Evolutionary conservation across 30 jellyfish, hydroid and myxozoan genomes (phyloP).

Genomic region (Chrysaora quinquecirrha): DNA sequence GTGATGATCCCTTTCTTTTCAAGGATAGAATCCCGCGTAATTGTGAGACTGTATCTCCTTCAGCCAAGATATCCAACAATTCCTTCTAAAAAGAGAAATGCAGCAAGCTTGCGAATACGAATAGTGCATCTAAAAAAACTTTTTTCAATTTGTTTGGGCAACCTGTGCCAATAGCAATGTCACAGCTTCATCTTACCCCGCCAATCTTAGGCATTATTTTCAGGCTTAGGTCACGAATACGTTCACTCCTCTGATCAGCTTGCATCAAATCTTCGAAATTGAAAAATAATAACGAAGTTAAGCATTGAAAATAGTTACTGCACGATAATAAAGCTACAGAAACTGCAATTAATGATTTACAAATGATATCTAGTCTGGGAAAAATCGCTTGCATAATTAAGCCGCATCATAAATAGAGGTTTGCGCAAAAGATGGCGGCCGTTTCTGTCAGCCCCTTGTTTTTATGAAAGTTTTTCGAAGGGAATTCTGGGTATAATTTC

Average conservation of each 20-base stretch:
- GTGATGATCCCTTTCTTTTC: not conserved
- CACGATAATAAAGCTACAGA: not conserved
- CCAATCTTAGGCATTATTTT: not conserved
- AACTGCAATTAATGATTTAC: not conserved
- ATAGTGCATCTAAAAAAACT: not conserved
- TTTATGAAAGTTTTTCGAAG: no score
- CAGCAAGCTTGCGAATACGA: slow-evolving; percentile 1
- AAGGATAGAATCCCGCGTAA: slow-evolving; percentile 9
- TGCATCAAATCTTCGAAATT: not conserved
- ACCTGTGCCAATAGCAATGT: not conserved
- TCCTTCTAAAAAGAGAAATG: not conserved
- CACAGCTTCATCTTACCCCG: slow-evolving; percentile 1
- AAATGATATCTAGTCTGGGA: not conserved
- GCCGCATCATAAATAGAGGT: no score
- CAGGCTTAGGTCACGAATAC: not conserved
- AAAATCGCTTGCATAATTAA: no score
- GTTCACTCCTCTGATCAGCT: not conserved
- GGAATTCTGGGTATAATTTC: no score
- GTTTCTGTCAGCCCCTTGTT: no score
- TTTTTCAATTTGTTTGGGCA: not conserved
- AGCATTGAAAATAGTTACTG: not conserved
- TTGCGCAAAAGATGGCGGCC: no score
- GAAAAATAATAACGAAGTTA: not conserved
- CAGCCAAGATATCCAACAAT: slow-evolving; percentile 5
- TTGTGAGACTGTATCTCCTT: slow-evolving; percentile 3